Conservation (phyloP, 2,797 vertebrate species). For the Gadopsis marmoratus region DNA sequence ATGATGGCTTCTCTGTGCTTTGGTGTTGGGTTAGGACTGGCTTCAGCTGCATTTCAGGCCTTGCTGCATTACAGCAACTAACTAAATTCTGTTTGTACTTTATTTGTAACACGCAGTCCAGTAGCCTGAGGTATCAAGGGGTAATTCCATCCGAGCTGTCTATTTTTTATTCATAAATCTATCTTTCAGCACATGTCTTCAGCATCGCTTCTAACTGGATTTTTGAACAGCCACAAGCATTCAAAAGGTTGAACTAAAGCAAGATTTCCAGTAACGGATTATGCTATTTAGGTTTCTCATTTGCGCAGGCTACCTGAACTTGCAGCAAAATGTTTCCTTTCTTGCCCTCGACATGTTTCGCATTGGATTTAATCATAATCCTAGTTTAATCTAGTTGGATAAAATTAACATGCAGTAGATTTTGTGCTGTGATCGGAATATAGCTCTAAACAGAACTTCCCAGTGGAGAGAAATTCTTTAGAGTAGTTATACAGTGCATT, state of each 20-base stretch:
- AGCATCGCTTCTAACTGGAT: not conserved
- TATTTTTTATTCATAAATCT: not conserved
- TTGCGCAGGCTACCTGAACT: not conserved
- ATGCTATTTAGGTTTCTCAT: not conserved
- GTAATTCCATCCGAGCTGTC: not conserved
- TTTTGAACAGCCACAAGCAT: no score
- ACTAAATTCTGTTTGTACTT: slow-evolving; percentile 2
- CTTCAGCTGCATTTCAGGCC: slow-evolving; percentile 6
- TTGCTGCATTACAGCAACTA: not conserved
- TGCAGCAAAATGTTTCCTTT: not conserved
- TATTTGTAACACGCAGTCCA: slow-evolving; percentile 16
- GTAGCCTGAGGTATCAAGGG: not conserved
- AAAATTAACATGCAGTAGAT: not conserved
- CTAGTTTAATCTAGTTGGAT: not conserved
- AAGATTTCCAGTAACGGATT: not conserved
- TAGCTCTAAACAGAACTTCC: not conserved
- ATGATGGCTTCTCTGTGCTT: slow-evolving; percentile 1
- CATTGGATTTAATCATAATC: not conserved
- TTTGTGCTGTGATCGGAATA: not conserved
- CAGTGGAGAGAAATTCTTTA: not conserved
- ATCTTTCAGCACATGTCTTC: not conserved
- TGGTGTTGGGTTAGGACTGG: not conserved
- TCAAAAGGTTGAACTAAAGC: no score
- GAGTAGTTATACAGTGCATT: no score
- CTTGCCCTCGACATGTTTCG: not conserved